Percentiles rank a stretch among this genome's conserved stretches.
phyloP scores from a whole-genome alignment of 2,888 invertebrate genomes.

The Luperina nickerlii region DNA sequence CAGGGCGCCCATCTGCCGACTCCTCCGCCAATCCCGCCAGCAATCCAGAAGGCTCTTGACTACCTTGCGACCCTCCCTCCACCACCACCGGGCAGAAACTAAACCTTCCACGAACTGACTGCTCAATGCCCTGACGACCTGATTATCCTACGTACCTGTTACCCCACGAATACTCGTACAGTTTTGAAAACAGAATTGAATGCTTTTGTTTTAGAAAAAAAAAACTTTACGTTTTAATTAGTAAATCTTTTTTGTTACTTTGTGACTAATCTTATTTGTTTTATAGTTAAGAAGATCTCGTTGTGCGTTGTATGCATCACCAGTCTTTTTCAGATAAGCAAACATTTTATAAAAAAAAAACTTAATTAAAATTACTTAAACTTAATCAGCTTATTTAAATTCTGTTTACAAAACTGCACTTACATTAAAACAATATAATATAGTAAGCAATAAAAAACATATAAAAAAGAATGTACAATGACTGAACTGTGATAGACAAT shows the following conservation, averaged over 20 bases:
- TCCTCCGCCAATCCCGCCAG: conserved; percentile 94
- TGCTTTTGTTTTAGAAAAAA: conserved; percentile 13
- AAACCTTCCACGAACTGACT: conserved; percentile 35
- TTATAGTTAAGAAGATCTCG: conserved; percentile 58
- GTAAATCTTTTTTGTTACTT: conserved; percentile 11
- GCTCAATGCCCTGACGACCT: conserved; percentile 59
- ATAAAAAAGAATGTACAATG: conserved; percentile 81
- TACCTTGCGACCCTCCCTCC: conserved; percentile 92
- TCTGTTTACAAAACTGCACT: conserved; percentile 77
- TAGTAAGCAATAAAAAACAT: conserved; percentile 80
- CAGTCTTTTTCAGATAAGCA: conserved; percentile 56
- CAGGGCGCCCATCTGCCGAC: conserved; percentile 94
- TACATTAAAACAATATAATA: conserved; percentile 66
- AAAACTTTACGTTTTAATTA: not conserved
- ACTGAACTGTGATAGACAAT: conserved; percentile 89
- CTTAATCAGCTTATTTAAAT: conserved; percentile 58
- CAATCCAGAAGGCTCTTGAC: conserved; percentile 93
- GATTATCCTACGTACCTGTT: conserved; percentile 69
- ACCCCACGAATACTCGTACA: conserved; percentile 72
- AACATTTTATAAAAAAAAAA: conserved; percentile 13
- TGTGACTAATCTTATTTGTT: conserved; percentile 27
- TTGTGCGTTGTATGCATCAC: conserved; percentile 49
- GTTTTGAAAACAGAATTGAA: conserved; percentile 75
- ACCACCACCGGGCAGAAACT: conserved; percentile 80
- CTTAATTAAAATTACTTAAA: conserved; percentile 36